These are phyloP conservation scores for Mus spicilegus DNA, from an alignment of 2,113 vertebrate species.

Conservation along the genomic window DNA sequence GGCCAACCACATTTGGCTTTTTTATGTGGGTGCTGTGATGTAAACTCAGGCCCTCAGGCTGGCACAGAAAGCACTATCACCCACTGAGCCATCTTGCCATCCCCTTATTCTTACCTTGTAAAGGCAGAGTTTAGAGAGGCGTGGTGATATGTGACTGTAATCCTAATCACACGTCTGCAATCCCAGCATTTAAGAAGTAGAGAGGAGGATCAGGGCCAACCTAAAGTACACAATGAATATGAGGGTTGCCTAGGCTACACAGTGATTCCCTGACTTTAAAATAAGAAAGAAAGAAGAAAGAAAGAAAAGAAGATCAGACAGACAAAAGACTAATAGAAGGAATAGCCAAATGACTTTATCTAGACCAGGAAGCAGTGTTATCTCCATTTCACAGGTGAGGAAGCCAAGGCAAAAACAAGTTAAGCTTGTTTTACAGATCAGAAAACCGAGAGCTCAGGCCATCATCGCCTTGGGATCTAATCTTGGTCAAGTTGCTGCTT, in stretches of 20 bases:
- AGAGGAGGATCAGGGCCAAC: background rate
- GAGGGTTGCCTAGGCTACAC: background rate
- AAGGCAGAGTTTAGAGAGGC: background rate
- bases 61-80: background rate
- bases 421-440: too few species aligned
- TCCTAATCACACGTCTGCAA: background rate
- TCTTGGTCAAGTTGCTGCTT: background rate
- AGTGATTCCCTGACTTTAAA: background rate
- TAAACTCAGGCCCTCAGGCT: background rate
- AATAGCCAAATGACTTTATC: background rate
- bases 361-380: background rate
- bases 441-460: too few species aligned
- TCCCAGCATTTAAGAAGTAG: too few species aligned
- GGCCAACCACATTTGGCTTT: background rate
- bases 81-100: background rate
- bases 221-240: background rate
- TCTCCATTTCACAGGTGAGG: background rate
- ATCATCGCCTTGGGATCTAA: background rate
- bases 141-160: background rate
- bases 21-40: background rate
- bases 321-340: background rate
- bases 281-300: background rate
- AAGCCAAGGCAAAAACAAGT: conserved; percentile 45
- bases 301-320: background rate
- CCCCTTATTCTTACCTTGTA: background rate